Evolutionary conservation across 2,888 invertebrate genomes (phyloP).

Genomic region (Melieria omissa): DNA sequence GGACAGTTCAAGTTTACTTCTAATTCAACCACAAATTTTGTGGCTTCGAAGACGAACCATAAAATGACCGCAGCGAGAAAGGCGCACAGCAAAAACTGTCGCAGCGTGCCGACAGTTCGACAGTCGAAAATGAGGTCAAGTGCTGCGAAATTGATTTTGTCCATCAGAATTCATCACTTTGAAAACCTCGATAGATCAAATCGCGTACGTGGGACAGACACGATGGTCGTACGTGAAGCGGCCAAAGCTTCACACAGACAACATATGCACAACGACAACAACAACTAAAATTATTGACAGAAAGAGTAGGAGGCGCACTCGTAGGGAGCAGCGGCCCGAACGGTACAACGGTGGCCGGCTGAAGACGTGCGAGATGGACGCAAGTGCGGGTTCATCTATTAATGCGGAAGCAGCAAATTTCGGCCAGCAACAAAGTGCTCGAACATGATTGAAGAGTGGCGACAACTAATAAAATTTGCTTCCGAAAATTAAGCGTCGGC

Average conservation of each 20-base stretch:
- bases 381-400: conserved; percentile 19
- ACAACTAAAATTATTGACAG: too few species aligned
- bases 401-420: conserved; percentile 26
- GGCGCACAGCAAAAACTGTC: too few species aligned
- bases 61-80: too few species aligned
- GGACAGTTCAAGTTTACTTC: too few species aligned
- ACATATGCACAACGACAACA: too few species aligned
- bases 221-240: conserved; percentile 1
- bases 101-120: too few species aligned
- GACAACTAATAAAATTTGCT: conserved; percentile 9
- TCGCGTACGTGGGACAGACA: conserved; percentile 8
- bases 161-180: conserved; percentile 29
- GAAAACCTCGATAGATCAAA: conserved; percentile 18
- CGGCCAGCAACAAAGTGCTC: neutral
- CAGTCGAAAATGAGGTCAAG: conserved; percentile 28
- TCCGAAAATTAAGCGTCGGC: conserved; percentile 5
- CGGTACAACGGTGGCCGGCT: neutral
- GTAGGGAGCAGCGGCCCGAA: neutral
- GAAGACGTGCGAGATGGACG: neutral
- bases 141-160: conserved; percentile 32
- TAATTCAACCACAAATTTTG: too few species aligned
- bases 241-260: too few species aligned
- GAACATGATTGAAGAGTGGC: too few species aligned
- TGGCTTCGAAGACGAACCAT: too few species aligned
- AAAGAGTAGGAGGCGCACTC: too few species aligned